A percentile compares a stretch with the other conserved stretches of the same genome.
Conservation (phyloP, 2,888 invertebrate genomes). For the Agrilus cyanescens region DNA sequence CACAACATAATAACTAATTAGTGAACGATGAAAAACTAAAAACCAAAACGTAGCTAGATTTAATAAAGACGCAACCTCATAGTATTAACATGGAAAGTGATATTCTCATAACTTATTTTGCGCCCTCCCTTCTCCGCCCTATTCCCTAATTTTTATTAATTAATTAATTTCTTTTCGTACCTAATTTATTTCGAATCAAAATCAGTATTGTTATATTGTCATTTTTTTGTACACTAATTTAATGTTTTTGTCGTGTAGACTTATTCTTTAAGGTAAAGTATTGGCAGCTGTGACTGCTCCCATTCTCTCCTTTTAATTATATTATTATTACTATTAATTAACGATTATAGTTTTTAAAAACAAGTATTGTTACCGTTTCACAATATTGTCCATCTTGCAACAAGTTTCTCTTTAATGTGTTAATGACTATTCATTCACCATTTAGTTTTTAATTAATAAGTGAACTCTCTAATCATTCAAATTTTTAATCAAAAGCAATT, state of each 20-base stretch:
- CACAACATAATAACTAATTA: too few species aligned
- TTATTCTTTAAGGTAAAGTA: constrained; percentile 12
- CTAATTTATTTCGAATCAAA: constrained; percentile 30
- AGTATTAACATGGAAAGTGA: constrained; percentile 35
- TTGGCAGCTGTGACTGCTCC: constrained; percentile 21
- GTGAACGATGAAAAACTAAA: too few species aligned
- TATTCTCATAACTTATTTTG: constrained; percentile 29
- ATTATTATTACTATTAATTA: not conserved
- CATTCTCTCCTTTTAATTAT: too few species aligned
- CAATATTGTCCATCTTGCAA: constrained; percentile 1
- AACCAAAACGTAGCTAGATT: too few species aligned
- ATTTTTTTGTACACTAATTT: too few species aligned
- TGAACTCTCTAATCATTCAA: too few species aligned
- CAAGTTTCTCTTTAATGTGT: not conserved
- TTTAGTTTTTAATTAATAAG: too few species aligned
- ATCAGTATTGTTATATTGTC: constrained; percentile 31
- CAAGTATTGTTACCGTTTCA: not conserved
- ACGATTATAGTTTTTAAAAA: not conserved
- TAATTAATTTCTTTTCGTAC: constrained; percentile 20
- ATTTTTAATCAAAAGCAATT: too few species aligned
- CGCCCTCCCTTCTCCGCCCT: constrained; percentile 4
- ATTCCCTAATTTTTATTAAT: constrained; percentile 9
- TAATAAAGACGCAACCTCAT: constrained; percentile 22
- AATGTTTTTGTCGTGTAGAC: constrained; percentile 18
- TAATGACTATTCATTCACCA: too few species aligned